Base-by-base conservation (phyloP, 2,797 vertebrate species). In the Darevskia nairensis region DNA sequence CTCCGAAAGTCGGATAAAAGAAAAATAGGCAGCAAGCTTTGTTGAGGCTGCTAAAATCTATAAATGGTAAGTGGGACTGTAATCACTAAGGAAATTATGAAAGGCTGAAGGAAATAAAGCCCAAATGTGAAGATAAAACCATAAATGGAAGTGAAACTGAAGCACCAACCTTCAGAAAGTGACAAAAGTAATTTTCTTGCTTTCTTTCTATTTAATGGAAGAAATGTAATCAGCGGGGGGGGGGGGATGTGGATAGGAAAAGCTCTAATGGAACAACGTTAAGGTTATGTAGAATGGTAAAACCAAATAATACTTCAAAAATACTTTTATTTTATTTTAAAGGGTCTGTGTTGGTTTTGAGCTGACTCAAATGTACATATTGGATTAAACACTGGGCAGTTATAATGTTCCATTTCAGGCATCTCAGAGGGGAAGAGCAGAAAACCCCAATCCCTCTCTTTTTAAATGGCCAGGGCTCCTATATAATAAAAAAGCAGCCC, bases 111-210 rank as follows among this genome's bases (percentile, higher is more conserved):
- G 88, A 86, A 92, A 95, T 88, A 92, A 86, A 92, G 13, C 46
- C 87, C 17, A 90, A 68, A 84, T 79, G 85, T 8, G 29, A 92
- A 84, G 90, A 95, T 89, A 90, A 91, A 93, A 9, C 35, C 87
- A 75, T 91, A 92, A 89, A 78, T 90, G 25, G 78, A 94, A 90
- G 44, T 69, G 78, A 93, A 91, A 92, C 82, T 64, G 87, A 82
- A 91, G 76, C n/a, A 81, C 39, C 90, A 86, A 86, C 89, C 80
- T 90, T 90, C 29, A 92, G 72, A 88, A 80, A 25, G 85, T 89
- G 3, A 80, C 93, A 91, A 90, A 72, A 89, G 29, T 35, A 90
- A 91, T 89, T 83, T 92, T 8, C 17, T 15, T 55, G 29, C 25
- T 69, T 89, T 55, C 50, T 55, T 55, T 55, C 50, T 3, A 55